Percentiles rank a stretch among this genome's conserved stretches.
Evolutionary conservation across 2,888 invertebrate genomes (phyloP).

Genomic region (Glomeris marginata): DNA sequence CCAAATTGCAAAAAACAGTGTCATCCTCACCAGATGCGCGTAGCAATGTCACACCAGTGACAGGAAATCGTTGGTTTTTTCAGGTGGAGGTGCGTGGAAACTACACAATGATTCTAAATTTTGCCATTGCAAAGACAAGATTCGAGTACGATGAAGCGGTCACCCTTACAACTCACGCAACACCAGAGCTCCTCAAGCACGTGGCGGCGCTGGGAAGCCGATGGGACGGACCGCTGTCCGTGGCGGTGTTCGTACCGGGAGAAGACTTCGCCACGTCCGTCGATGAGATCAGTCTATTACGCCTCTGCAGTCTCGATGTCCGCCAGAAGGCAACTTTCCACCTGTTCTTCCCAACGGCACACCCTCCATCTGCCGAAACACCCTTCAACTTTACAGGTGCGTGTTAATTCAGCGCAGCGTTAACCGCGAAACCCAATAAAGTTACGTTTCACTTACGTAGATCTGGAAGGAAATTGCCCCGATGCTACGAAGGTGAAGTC

Average conservation of each 20-base stretch:
- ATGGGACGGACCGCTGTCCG: conserved; percentile 56
- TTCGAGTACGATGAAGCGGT: conserved; percentile 62
- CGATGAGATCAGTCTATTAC: conserved; percentile 44
- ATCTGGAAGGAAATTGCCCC: too few relatives aligned
- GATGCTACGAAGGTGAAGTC: too few relatives aligned
- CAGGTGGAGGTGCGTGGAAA: neutral
- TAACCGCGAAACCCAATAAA: too few relatives aligned
- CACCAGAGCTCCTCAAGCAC: conserved; percentile 52
- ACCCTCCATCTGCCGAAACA: conserved; percentile 33
- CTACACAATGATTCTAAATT: neutral
- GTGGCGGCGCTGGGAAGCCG: conserved; percentile 48
- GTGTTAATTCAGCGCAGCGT: too few relatives aligned
- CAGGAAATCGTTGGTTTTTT: too few relatives aligned
- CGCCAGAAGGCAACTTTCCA: conserved; percentile 54
- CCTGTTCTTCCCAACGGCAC: conserved; percentile 44
- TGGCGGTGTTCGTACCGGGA: conserved; percentile 51
- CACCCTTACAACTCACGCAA: conserved; percentile 55
- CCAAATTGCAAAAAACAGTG: too few relatives aligned
- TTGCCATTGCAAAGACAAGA: neutral
- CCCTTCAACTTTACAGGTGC: neutral
- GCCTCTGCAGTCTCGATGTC: conserved; percentile 46
- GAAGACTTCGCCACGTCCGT: conserved; percentile 46
- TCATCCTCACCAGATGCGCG: too few relatives aligned
- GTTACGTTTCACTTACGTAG: too few relatives aligned
- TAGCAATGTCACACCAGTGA: too few relatives aligned